phyloP scores from a whole-genome alignment of 30 jellyfish, hydroid and myxozoan species.

The Cassiopea xamachana region DNA sequence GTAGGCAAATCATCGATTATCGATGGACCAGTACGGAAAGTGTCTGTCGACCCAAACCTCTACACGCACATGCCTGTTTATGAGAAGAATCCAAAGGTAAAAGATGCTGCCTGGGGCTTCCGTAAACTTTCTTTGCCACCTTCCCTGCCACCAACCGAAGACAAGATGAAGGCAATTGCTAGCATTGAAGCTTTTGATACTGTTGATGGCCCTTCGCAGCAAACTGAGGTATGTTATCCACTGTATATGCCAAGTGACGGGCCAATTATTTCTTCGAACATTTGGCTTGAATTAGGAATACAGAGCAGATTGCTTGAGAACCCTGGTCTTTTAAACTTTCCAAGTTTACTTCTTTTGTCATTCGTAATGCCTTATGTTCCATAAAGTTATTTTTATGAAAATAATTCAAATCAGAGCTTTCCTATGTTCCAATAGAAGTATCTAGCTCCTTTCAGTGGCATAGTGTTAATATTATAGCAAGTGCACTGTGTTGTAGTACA shows the following conservation, averaged over 20 bases:
- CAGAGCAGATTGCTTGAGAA: too few relatives aligned
- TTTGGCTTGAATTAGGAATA: too few relatives aligned
- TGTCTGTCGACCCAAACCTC: slow-evolving; percentile 49
- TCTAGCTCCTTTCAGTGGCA: too few relatives aligned
- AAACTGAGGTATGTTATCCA: background rate
- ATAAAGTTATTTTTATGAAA: too few relatives aligned
- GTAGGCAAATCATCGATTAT: background rate
- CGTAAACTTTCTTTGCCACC: slow-evolving; percentile 51
- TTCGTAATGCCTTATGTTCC: too few relatives aligned
- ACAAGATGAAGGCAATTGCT: slow-evolving; percentile 4
- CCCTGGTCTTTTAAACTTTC: too few relatives aligned
- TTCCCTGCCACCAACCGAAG: slow-evolving; percentile 18
- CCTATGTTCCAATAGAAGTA: too few relatives aligned
- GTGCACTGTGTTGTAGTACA: too few relatives aligned
- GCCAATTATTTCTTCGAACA: background rate
- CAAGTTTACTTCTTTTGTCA: too few relatives aligned
- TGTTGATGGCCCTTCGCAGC: slow-evolving; percentile 32
- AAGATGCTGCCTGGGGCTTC: slow-evolving; percentile 67
- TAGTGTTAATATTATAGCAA: too few relatives aligned
- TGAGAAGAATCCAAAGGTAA: slow-evolving; percentile 22
- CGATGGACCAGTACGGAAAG: slow-evolving; percentile 4
- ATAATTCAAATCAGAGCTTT: too few relatives aligned
- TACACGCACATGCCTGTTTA: slow-evolving; percentile 25
- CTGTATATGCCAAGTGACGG: background rate
- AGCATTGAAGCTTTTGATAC: slow-evolving; percentile 8